Conservation (phyloP, 1,140 invertebrate genomes). For the Thalassaphorura encarpata region DNA sequence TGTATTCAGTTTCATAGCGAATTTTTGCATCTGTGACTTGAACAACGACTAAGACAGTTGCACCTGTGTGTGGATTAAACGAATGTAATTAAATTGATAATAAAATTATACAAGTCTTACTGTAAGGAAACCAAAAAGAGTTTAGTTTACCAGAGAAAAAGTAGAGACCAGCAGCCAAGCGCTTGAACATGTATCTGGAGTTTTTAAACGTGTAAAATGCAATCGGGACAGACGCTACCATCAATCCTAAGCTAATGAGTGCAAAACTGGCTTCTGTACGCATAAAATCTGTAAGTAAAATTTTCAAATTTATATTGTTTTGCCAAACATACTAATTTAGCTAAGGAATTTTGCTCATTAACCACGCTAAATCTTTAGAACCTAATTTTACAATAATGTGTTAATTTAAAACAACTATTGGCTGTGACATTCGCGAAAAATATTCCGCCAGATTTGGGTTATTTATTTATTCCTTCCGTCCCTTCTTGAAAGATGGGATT, state of each 20-base stretch:
- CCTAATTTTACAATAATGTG: not conserved
- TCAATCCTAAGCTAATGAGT: constrained; percentile 66
- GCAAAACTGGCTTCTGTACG: constrained; percentile 74
- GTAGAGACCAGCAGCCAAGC: constrained; percentile 70
- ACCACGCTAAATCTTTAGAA: no score
- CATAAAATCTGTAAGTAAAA: constrained; percentile 55
- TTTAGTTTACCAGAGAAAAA: constrained; percentile 61
- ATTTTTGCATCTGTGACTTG: constrained; percentile 64
- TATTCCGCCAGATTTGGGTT: no score
- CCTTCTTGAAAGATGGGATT: no score
- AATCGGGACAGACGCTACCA: constrained; percentile 68
- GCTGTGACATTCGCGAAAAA: no score
- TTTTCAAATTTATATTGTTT: no score
- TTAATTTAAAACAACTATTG: not conserved
- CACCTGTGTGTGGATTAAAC: no score
- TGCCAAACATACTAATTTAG: not conserved
- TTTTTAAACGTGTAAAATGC: constrained; percentile 76
- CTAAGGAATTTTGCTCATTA: not conserved
- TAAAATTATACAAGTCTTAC: constrained; percentile 9
- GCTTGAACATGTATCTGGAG: constrained; percentile 79
- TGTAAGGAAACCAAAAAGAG: constrained; percentile 4
- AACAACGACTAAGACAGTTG: constrained; percentile 62
- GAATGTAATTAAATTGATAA: constrained; percentile 42
- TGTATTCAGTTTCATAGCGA: constrained; percentile 55
- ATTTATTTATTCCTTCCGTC: no score